Evolutionary conservation across 2,797 vertebrate genomes (phyloP).

Genomic region (Bradypus variegatus): DNA sequence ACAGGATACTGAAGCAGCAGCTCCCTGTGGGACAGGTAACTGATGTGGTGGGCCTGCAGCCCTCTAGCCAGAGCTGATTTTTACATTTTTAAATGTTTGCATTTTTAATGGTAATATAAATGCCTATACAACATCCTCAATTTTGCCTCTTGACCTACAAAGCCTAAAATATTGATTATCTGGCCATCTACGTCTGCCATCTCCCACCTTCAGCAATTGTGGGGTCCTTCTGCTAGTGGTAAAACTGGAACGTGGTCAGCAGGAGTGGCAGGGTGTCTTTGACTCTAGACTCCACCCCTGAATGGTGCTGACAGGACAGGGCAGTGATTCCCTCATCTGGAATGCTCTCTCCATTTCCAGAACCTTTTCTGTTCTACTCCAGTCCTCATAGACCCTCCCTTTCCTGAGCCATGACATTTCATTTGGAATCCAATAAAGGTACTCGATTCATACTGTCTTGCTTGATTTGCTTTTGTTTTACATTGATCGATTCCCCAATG

Average conservation of each 20-base stretch:
- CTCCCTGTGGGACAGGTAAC: background rate
- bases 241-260: background rate
- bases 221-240: background rate
- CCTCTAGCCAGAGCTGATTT: background rate
- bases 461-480: background rate
- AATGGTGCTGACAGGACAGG: background rate
- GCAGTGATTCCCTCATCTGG: background rate
- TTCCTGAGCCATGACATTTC: background rate
- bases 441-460: no score
- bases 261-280: accelerated
- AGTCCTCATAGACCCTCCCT: background rate
- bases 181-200: background rate
- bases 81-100: background rate
- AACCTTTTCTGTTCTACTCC: background rate
- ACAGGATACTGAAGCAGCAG: background rate
- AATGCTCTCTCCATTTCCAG: background rate
- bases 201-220: background rate
- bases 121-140: background rate
- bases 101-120: background rate
- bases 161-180: background rate
- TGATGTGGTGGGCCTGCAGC: background rate
- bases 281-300: accelerated
- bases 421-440: background rate
- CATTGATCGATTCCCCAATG: background rate
- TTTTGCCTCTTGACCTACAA: background rate